Evolutionary conservation across 2,797 vertebrate species (phyloP).

Genomic region (Hypotaenidia philippensis): DNA sequence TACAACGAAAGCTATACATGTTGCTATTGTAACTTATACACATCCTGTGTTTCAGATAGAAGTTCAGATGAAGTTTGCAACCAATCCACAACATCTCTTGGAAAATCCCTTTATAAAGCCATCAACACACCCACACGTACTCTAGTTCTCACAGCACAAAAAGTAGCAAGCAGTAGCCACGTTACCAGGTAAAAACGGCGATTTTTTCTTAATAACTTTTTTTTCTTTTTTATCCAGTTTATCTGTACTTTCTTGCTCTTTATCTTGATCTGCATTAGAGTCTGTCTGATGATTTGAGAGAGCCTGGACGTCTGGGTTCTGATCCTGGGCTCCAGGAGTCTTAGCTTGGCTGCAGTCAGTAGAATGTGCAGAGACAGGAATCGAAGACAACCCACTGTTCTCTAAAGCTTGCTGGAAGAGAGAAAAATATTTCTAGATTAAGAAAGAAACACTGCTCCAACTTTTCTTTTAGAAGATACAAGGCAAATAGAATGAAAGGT

Average conservation of each 20-base stretch:
- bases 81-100: neutral
- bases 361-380: conserved; percentile 88
- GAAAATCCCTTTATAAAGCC: neutral
- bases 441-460: neutral
- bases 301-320: conserved; percentile 63
- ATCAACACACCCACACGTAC: neutral
- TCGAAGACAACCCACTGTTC: conserved; percentile 96
- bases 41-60: neutral
- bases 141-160: neutral
- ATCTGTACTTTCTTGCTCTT: conserved; percentile 79
- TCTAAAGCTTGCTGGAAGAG: conserved; percentile 95
- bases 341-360: conserved; percentile 79
- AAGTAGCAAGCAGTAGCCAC: neutral
- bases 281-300: conserved; percentile 74
- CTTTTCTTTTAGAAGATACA: neutral
- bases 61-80: neutral
- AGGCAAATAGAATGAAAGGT: neutral
- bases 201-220: conserved; percentile 93
- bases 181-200: conserved; percentile 90
- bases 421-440: conserved; percentile 61
- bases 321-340: conserved; percentile 69
- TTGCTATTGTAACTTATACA: neutral
- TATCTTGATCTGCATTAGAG: conserved; percentile 77
- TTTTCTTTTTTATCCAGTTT: conserved; percentile 89
- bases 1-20: neutral